Evolutionary conservation across 2,797 vertebrate species (phyloP).

Genomic region (Thripadectes ignobilis): DNA sequence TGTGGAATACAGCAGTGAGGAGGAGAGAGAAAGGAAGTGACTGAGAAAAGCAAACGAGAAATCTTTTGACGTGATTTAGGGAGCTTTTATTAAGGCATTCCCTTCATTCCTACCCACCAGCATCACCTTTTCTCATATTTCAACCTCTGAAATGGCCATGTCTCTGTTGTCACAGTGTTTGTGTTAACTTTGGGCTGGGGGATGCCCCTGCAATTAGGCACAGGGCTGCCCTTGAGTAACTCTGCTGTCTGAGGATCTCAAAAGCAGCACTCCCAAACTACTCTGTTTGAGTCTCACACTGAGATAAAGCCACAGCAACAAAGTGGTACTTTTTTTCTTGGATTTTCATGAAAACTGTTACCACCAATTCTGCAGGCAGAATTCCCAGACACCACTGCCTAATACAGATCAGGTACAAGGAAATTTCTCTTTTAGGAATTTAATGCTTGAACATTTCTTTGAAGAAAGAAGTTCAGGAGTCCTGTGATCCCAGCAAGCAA

Average conservation of each 20-base stretch:
- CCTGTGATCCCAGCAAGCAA: not conserved
- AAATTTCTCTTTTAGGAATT: not conserved
- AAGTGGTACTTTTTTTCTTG: rapidly evolving
- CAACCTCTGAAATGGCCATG: not conserved
- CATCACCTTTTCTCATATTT: not conserved
- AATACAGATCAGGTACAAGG: not conserved
- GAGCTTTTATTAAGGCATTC: not conserved
- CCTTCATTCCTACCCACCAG: not conserved
- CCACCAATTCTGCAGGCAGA: not conserved
- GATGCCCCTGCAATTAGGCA: rapidly evolving
- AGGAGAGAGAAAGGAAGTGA: not conserved
- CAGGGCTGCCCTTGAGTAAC: not conserved
- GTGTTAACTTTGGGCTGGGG: no score
- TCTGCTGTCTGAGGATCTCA: rapidly evolving
- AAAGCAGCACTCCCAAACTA: not conserved
- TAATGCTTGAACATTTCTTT: not conserved
- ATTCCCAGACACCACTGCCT: not conserved
- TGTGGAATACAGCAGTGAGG: not conserved
- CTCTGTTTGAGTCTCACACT: not conserved
- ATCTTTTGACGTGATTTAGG: not conserved
- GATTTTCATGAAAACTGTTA: not conserved
- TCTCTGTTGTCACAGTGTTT: not conserved
- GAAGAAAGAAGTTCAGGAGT: not conserved
- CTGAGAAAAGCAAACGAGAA: rapidly evolving
- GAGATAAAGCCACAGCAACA: not conserved